phyloP scores from a whole-genome alignment of 2,113 vertebrate genomes.

The Cryptotis parvus region DNA sequence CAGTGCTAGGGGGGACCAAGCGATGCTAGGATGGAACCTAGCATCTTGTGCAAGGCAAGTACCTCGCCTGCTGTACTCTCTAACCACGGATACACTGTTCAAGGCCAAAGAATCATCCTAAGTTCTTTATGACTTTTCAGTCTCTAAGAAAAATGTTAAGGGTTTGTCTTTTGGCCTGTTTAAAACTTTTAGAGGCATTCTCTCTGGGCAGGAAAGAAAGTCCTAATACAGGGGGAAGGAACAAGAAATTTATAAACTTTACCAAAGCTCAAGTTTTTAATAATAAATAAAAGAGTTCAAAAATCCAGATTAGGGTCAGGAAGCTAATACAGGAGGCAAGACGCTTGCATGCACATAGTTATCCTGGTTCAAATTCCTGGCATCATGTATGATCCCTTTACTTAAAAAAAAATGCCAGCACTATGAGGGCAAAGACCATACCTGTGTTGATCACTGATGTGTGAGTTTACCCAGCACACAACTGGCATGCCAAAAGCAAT shows the following conservation, averaged over 20 bases:
- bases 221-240: not conserved
- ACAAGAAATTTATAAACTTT: not conserved
- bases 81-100: not conserved
- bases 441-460: not conserved
- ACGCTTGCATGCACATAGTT: too few species aligned
- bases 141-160: not conserved
- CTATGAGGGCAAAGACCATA: not conserved
- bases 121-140: too few species aligned
- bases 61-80: not conserved
- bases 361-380: too few species aligned
- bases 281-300: not conserved
- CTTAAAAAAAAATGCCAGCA: not conserved
- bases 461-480: not conserved
- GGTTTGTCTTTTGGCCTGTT: constrained; percentile 1
- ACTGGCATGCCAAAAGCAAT: not conserved
- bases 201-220: not conserved
- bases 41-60: too few species aligned
- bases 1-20: too few species aligned
- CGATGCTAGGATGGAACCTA: too few species aligned
- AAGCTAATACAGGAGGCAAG: too few species aligned
- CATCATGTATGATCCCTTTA: too few species aligned
- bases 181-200: constrained; percentile 35
- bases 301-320: too few species aligned
- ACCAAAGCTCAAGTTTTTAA: too few species aligned
- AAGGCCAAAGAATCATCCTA: not conserved